phyloP scores from a whole-genome alignment of 1,140 invertebrate genomes.

The Gerris buenoi region DNA sequence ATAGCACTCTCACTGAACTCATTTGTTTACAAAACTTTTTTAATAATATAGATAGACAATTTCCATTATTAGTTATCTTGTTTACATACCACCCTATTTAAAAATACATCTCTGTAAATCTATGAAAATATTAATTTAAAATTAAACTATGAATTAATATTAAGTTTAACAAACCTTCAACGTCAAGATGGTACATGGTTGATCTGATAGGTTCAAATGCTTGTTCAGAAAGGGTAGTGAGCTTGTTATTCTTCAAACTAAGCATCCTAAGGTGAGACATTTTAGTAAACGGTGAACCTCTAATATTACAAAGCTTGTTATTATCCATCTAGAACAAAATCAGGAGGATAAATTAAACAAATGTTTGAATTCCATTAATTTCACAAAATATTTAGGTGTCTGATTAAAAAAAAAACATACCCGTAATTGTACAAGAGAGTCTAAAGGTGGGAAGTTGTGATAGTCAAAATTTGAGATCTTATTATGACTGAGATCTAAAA shows the following conservation, averaged over 20 bases:
- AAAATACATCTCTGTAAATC: too few relatives aligned
- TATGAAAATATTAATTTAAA: too few relatives aligned
- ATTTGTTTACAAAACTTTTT: too few relatives aligned
- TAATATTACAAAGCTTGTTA: constrained; percentile 32
- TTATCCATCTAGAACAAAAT: constrained; percentile 29
- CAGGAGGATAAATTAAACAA: too few relatives aligned
- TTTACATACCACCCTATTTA: neutral
- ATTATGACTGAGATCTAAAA: constrained; percentile 64
- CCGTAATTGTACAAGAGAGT: constrained; percentile 70
- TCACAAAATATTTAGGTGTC: too few relatives aligned
- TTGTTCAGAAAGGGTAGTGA: constrained; percentile 55
- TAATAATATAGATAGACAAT: too few relatives aligned
- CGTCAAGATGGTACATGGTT: constrained; percentile 66
- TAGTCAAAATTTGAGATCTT: constrained; percentile 48
- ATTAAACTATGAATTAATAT: too few relatives aligned
- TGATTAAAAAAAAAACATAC: constrained; percentile 26
- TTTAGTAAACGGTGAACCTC: constrained; percentile 54
- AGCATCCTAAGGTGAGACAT: constrained; percentile 67
- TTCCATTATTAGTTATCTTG: neutral
- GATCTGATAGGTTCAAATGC: constrained; percentile 56
- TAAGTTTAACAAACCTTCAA: constrained; percentile 75
- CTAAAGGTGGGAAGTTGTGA: constrained; percentile 47
- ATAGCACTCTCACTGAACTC: too few relatives aligned
- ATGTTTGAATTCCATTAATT: too few relatives aligned
- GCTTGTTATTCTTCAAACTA: constrained; percentile 59